phyloP scores from a whole-genome alignment of 1,140 invertebrate genomes.

The Bactericera cockerelli region DNA sequence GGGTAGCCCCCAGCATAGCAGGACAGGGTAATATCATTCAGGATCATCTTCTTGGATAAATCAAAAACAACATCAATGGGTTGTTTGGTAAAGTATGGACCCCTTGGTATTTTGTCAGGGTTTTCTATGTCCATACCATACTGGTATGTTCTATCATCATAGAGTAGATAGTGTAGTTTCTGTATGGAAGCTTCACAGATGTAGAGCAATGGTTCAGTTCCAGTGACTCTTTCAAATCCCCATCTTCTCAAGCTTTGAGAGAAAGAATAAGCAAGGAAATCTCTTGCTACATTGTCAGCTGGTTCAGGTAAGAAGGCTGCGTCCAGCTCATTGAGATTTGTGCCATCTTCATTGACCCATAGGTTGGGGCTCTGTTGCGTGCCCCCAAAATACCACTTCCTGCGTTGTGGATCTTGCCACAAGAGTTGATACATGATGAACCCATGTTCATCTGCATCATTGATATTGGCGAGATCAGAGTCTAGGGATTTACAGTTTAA shows the following conservation, averaged over 20 bases:
- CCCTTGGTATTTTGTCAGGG: conserved; percentile 60
- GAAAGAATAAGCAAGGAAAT: conserved; percentile 45
- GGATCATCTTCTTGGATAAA: conserved; percentile 46
- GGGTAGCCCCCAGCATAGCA: conserved; percentile 83
- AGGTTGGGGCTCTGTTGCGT: conserved; percentile 51
- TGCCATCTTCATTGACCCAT: conserved; percentile 70
- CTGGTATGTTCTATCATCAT: conserved; percentile 58
- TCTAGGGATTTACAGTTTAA: conserved; percentile 58
- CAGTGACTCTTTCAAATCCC: conserved; percentile 66
- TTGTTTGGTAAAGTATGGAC: conserved; percentile 75
- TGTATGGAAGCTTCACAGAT: conserved; percentile 71
- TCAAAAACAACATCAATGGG: conserved; percentile 71
- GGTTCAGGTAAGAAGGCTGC: conserved; percentile 58
- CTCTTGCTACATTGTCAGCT: conserved; percentile 30
- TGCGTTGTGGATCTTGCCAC: conserved; percentile 64
- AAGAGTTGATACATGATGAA: conserved; percentile 65
- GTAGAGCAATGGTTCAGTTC: conserved; percentile 56
- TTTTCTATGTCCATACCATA: conserved; percentile 66
- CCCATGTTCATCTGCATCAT: conserved; percentile 68
- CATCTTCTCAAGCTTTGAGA: conserved; percentile 54
- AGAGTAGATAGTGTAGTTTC: conserved; percentile 46
- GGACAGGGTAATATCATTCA: conserved; percentile 40
- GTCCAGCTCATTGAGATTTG: conserved; percentile 58
- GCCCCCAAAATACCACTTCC: conserved; percentile 71
- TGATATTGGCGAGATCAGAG: conserved; percentile 62